Conservation (phyloP, 2,113 vertebrate genomes). For the Neotragus moschatus region DNA sequence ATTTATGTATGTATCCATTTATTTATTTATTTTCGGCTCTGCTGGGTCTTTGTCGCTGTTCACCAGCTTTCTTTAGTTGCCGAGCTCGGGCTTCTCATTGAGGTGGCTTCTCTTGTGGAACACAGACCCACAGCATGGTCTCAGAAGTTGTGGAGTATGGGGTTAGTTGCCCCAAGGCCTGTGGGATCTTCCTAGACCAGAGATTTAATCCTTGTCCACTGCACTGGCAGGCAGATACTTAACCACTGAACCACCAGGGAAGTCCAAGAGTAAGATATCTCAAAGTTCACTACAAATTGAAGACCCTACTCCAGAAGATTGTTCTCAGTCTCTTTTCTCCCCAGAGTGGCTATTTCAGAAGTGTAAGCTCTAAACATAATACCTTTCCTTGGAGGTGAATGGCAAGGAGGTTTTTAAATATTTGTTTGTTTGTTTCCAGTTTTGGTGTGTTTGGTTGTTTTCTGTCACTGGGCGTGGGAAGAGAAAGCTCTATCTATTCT, state of each 20-base stretch:
- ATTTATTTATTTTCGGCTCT: background rate
- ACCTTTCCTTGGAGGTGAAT: background rate
- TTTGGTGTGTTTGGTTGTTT: background rate
- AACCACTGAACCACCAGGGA: background rate
- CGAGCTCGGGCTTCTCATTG: background rate
- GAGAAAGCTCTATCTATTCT: background rate
- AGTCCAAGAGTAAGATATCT: background rate
- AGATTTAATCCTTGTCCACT: background rate
- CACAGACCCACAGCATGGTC: background rate
- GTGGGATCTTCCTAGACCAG: background rate
- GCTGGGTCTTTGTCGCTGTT: background rate
- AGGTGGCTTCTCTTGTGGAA: background rate
- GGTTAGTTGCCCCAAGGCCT: background rate
- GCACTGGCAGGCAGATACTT: background rate
- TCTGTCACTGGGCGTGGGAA: background rate
- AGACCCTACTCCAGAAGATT: background rate
- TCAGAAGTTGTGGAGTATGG: background rate
- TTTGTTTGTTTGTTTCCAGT: background rate
- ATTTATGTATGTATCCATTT: background rate
- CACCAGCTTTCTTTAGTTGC: background rate
- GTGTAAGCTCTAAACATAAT: background rate
- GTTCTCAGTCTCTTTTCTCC: background rate
- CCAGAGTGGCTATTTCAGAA: background rate
- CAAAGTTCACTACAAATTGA: background rate
- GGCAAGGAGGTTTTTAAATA: background rate